phyloP scores from a whole-genome alignment of 2,888 invertebrate species.

The Drosophila dives region DNA sequence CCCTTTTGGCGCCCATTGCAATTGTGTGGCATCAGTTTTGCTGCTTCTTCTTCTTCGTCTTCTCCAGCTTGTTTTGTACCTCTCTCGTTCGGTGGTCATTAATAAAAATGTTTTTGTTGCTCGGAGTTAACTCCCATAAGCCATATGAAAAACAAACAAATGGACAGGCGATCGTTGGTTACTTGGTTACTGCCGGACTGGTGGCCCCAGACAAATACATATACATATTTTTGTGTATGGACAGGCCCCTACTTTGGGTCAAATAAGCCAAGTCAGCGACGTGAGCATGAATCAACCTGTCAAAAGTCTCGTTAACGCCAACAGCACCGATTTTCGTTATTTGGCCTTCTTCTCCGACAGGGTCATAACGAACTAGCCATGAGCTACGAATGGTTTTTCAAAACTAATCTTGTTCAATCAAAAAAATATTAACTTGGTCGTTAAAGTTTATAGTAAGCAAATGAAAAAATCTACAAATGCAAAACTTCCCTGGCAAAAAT shows the following conservation, averaged over 20 bases:
- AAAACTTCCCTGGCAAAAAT: background rate
- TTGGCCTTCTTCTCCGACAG: slow-evolving; percentile 46
- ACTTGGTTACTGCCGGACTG: slow-evolving; percentile 51
- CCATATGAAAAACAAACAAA: slow-evolving; percentile 73
- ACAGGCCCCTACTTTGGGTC: slow-evolving; percentile 68
- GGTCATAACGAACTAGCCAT: slow-evolving; percentile 73
- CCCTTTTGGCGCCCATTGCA: slow-evolving; percentile 80
- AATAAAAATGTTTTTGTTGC: slow-evolving; percentile 77
- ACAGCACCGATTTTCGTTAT: slow-evolving; percentile 80
- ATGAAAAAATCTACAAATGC: background rate
- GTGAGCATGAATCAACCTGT: slow-evolving; percentile 84
- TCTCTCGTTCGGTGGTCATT: slow-evolving; percentile 66
- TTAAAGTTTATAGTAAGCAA: background rate
- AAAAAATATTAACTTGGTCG: background rate
- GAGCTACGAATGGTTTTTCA: slow-evolving; percentile 42
- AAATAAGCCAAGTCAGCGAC: slow-evolving; percentile 79
- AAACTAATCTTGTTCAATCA: background rate
- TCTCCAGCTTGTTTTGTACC: slow-evolving; percentile 4
- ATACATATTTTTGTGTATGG: slow-evolving; percentile 24
- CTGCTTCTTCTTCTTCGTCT: background rate
- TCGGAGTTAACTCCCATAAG: slow-evolving; percentile 70
- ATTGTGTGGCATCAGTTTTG: slow-evolving; percentile 65
- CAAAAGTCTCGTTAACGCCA: slow-evolving; percentile 84
- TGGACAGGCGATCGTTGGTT: slow-evolving; percentile 59
- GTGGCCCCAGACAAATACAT: slow-evolving; percentile 50